Conservation (phyloP, 2,888 invertebrate genomes). For the Anthrax anthrax region DNA sequence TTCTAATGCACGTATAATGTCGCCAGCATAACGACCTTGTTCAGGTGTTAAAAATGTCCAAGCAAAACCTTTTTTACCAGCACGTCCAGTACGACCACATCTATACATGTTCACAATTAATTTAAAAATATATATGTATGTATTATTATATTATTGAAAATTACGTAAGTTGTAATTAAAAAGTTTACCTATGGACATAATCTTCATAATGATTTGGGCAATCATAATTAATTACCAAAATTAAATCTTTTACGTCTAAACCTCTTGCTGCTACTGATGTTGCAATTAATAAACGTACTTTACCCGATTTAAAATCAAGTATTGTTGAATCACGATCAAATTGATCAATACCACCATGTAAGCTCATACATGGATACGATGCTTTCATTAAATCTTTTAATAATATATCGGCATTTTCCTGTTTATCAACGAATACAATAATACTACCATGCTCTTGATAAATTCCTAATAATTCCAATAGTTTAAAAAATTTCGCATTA, state of each 20-base stretch:
- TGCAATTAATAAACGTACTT: constrained; percentile 83
- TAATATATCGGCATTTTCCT: constrained; percentile 89
- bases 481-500: constrained; percentile 93
- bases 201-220: constrained; percentile 99
- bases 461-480: constrained; percentile 89
- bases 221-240: constrained; percentile 96
- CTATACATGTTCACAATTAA: constrained; percentile 31
- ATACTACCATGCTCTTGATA: constrained; percentile 85
- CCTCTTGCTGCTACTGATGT: constrained; percentile 98
- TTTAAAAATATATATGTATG: no score
- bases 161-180: neutral
- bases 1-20: constrained; percentile 84
- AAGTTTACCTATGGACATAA: constrained; percentile 70
- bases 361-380: constrained; percentile 89
- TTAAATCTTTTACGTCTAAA: constrained; percentile 95
- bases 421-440: constrained; percentile 96
- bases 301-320: constrained; percentile 90
- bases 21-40: constrained; percentile 86
- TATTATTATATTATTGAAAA: no score
- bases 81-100: constrained; percentile 79
- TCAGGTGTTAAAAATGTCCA: constrained; percentile 95
- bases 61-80: constrained; percentile 92
- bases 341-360: constrained; percentile 99
- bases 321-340: constrained; percentile 98
- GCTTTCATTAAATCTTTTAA: constrained; percentile 92